Conservation (phyloP, 2,113 vertebrate species). For the Cricetomys ansorgei region DNA sequence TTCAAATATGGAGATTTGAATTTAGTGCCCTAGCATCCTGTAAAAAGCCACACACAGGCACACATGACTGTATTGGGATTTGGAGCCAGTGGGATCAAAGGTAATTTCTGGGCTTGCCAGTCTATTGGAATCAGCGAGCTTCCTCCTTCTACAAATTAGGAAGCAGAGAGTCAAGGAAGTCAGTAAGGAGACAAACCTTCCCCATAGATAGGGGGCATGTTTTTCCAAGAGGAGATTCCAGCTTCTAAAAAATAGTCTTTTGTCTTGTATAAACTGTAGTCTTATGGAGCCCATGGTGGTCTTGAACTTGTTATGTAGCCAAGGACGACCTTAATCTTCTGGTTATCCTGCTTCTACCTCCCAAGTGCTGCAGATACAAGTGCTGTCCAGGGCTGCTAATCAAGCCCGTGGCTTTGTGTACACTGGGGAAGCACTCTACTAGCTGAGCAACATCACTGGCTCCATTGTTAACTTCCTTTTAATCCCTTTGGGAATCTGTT, state of each 20-base stretch:
- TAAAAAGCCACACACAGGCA: not conserved
- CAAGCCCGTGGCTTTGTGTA: not conserved
- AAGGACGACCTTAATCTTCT: not conserved
- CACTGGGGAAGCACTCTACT: not conserved
- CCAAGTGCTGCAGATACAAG: not conserved
- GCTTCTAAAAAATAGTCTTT: not conserved
- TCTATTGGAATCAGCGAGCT: not conserved
- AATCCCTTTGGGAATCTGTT: not conserved
- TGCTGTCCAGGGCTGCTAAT: not conserved
- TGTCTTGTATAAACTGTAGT: not conserved
- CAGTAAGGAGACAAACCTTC: not conserved
- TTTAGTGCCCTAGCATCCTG: not conserved
- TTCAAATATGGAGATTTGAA: not conserved
- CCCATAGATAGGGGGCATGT: not conserved
- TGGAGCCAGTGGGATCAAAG: not conserved
- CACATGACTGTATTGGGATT: not conserved
- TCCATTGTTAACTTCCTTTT: not conserved
- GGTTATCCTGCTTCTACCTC: not conserved
- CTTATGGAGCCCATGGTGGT: not conserved
- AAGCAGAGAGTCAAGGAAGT: not conserved
- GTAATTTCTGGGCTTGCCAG: not conserved
- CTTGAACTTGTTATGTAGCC: not conserved
- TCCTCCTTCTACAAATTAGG: not conserved
- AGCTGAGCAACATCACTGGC: not conserved
- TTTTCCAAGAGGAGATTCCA: not conserved